Evolutionary conservation across 2,113 vertebrate genomes (phyloP), one percentile per base, ranked within the genome.

Genomic region (Hipposideros armiger): DNA sequence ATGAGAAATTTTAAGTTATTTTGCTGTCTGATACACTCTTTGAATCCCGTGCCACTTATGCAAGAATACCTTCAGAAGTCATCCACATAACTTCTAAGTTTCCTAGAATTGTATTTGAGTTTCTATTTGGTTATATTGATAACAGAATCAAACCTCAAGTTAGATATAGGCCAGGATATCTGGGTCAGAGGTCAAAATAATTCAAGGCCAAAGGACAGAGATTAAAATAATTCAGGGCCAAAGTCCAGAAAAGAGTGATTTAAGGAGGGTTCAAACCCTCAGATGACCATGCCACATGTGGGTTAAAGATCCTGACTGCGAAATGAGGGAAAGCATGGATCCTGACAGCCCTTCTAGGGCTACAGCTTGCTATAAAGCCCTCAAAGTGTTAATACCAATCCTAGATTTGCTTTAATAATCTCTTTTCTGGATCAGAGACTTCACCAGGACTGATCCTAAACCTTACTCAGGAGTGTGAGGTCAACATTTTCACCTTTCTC

Each of bases 391-490:
- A 80, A 17, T 64, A 73, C 30, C 20, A 78, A 73, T 88, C 77
- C 45, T 87, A 45, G 54, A 66, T 77, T 91, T 77, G 47, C 54
- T 66, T 87, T 58, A 84, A 70, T 91, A 93, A 72, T 83, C 62
- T 80, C 84, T 36, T 2, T 42, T 96, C 22, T 91, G 82, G 22
- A 47, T 90, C 67, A 77, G 52, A 67, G 50, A 91, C 28, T 32
- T 95, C 32, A 69, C 60, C 20, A 83, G 50, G 16, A 62, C 45
- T 76, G 50, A 42, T 77, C 62, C 26, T 81, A 81, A 94, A 73
- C 62, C 26, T 69, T 77, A 74, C 87, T 11, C 54, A 50, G 15
- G 26, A 42, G 36, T 42, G n/a, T 58, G 52, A 91, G 11, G 52
- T 32, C 70, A 88, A 91, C 19, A 47, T 84, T 45, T 87, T 28